Percentiles rank a stretch among this genome's conserved stretches.
Evolutionary conservation across 1,140 invertebrate genomes (phyloP).

Genomic region (Bombus superbus): DNA sequence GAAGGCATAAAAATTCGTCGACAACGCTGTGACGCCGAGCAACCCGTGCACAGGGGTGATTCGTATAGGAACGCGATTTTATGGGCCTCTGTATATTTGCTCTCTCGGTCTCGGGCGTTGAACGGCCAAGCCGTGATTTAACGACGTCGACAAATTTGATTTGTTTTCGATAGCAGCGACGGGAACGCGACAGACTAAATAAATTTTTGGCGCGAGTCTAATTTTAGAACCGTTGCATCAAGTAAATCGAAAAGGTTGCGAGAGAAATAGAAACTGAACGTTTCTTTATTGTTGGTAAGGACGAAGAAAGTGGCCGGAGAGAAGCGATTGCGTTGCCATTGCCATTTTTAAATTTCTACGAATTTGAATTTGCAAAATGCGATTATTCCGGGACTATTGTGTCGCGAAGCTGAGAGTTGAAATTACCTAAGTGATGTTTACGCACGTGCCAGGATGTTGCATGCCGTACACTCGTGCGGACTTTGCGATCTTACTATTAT

Average conservation of each 20-base stretch:
- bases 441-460: slow-evolving; percentile 81
- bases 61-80: slow-evolving; percentile 38
- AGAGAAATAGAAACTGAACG: not conserved
- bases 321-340: not conserved
- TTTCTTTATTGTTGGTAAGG: not conserved
- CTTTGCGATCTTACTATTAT: slow-evolving; percentile 76
- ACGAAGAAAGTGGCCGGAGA: not conserved
- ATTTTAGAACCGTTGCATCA: not conserved
- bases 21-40: slow-evolving; percentile 8
- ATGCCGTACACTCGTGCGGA: slow-evolving; percentile 64
- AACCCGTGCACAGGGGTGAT: slow-evolving; percentile 11
- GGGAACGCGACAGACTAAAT: slow-evolving; percentile 45
- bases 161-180: slow-evolving; percentile 51
- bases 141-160: slow-evolving; percentile 69
- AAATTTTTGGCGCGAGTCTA: slow-evolving; percentile 37
- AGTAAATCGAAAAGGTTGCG: not conserved
- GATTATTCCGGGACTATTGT: slow-evolving; percentile 71
- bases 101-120: slow-evolving; percentile 11
- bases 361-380: slow-evolving; percentile 55
- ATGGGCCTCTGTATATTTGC: slow-evolving; percentile 47
- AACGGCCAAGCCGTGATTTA: slow-evolving; percentile 60
- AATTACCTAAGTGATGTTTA: slow-evolving; percentile 77
- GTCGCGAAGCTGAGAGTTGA: slow-evolving; percentile 39
- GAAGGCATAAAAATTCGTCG: slow-evolving; percentile 38
- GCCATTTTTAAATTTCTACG: slow-evolving; percentile 32